Percentiles rank a stretch among this genome's conserved stretches.
Conservation (phyloP, 2,113 vertebrate species). For the Spilogale gracilis region DNA sequence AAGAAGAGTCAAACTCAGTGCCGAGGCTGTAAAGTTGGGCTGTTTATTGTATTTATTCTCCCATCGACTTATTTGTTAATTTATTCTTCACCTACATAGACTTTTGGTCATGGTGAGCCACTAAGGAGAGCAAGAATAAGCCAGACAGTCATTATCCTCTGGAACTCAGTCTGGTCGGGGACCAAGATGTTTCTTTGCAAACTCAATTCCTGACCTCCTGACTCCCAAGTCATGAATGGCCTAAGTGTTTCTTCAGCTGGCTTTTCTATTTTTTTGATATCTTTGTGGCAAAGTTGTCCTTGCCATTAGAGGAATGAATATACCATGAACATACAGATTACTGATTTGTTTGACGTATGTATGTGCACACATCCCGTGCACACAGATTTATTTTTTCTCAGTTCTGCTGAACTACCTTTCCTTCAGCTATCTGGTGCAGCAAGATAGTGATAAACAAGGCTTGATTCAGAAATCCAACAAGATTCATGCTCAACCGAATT, state of each 20-base stretch:
- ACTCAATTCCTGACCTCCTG: background rate
- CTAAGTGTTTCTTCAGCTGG: background rate
- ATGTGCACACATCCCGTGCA: accelerated
- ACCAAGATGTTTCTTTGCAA: background rate
- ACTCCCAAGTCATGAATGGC: background rate
- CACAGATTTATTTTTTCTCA: background rate
- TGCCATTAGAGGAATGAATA: background rate
- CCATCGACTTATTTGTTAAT: background rate
- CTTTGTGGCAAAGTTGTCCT: background rate
- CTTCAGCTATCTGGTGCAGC: background rate
- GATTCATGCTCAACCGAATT: background rate
- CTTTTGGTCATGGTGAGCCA: background rate
- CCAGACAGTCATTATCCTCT: background rate
- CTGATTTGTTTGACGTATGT: background rate
- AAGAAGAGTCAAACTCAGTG: background rate
- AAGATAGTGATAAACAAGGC: background rate
- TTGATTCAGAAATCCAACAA: background rate
- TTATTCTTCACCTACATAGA: background rate
- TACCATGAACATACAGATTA: background rate
- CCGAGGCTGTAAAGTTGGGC: background rate
- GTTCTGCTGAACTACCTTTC: background rate
- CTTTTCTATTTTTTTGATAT: background rate
- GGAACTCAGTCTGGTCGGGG: background rate
- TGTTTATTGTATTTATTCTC: background rate
- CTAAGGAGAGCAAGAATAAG: background rate